These are phyloP conservation scores for Nyctalus aviator DNA, from an alignment of 2,797 vertebrate species.

Conservation along the genomic window DNA sequence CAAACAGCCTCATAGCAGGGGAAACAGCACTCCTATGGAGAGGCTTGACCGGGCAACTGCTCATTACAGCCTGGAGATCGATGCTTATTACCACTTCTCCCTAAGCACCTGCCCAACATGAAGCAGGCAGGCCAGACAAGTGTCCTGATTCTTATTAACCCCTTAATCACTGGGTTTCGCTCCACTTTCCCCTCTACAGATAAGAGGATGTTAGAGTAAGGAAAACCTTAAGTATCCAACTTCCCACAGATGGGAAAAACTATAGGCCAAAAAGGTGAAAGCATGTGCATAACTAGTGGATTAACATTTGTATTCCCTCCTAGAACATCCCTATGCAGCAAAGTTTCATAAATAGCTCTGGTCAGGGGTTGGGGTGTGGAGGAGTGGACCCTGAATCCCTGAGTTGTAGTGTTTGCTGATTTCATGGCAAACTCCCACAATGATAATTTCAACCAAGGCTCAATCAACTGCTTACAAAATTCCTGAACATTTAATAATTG, in stretches of 20 bases:
- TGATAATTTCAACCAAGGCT: conserved; percentile 2
- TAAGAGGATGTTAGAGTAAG: neutral
- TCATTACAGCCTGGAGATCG: conserved; percentile 36
- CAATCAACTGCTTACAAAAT: neutral
- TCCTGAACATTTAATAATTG: neutral
- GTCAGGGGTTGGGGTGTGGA: accelerated
- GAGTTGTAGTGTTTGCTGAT: neutral
- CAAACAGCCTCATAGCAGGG: conserved; percentile 36
- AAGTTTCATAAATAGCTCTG: neutral
- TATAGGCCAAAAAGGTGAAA: neutral
- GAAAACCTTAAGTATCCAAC: conserved; percentile 21
- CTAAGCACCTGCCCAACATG: neutral
- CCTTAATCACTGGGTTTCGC: neutral
- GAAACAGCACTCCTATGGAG: conserved; percentile 35
- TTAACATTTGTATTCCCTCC: neutral
- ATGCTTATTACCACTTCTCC: conserved; percentile 50
- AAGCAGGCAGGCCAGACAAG: neutral
- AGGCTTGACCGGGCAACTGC: neutral
- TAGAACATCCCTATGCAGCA: neutral
- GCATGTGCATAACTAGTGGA: neutral
- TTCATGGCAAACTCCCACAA: neutral
- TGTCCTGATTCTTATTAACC: neutral
- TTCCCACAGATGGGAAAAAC: neutral
- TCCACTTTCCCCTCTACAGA: neutral
- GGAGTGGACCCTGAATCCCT: neutral